These are phyloP conservation scores for Ypsolopha sequella DNA, from an alignment of 2,888 invertebrate genomes.

Conservation along the genomic window DNA sequence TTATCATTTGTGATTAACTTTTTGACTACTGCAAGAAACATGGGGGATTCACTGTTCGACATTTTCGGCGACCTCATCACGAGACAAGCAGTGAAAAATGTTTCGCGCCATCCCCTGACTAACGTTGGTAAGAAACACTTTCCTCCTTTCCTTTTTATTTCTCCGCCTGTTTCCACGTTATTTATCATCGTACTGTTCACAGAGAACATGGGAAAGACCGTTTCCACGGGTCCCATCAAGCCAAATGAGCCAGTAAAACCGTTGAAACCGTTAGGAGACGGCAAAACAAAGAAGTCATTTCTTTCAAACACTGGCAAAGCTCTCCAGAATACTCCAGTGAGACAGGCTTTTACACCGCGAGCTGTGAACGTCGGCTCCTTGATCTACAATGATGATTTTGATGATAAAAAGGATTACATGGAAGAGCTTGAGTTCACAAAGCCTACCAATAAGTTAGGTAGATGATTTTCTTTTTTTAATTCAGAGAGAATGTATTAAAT, in stretches of 20 bases:
- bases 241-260: slow-evolving; percentile 50
- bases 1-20: no score
- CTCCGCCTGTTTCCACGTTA: not conserved
- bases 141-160: not conserved
- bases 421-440: slow-evolving; percentile 50
- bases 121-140: slow-evolving; percentile 28
- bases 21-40: slow-evolving; percentile 11
- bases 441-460: slow-evolving; percentile 40
- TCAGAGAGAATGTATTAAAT: not conserved
- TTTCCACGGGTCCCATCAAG: slow-evolving; percentile 36
- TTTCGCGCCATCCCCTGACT: slow-evolving; percentile 44
- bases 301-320: slow-evolving; percentile 49
- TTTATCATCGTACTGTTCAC: slow-evolving; percentile 5
- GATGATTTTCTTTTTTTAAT: slow-evolving; percentile 1
- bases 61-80: slow-evolving; percentile 50
- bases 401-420: slow-evolving; percentile 19
- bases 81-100: slow-evolving; percentile 38
- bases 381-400: slow-evolving; percentile 42
- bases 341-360: slow-evolving; percentile 42
- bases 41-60: slow-evolving; percentile 49
- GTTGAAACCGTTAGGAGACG: not conserved
- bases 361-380: slow-evolving; percentile 39
- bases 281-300: slow-evolving; percentile 45
- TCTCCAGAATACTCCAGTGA: slow-evolving; percentile 39
- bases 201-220: slow-evolving; percentile 52